Base-by-base conservation (phyloP, 23 tunicate genomes). In the Trididemnum nubilum region DNA sequence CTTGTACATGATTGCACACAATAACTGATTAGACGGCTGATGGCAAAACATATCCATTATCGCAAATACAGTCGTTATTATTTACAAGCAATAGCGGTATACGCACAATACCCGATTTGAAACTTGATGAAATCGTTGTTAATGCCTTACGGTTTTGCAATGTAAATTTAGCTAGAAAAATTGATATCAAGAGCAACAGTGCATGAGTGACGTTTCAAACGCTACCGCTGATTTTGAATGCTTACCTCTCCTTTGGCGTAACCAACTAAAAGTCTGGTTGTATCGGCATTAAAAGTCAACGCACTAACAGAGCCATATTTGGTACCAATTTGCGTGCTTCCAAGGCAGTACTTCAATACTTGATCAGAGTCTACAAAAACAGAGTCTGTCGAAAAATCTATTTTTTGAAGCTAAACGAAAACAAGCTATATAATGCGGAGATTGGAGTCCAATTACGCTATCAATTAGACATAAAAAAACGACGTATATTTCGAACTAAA, bases 181-280 rank as follows among this genome's bases (percentile, higher is more conserved):
- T n/a, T n/a, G n/a, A n/a, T n/a, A n/a, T n/a, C n/a, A n/a, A n/a
- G n/a, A n/a, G n/a, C n/a, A n/a, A n/a, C n/a, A n/a, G n/a, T n/a
- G n/a, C n/a, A n/a, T n/a, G n/a, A n/a, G n/a, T n/a, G n/a, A n/a
- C n/a, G n/a, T n/a, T n/a, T n/a, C n/a, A n/a, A n/a, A n/a, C n/a
- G n/a, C n/a, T n/a, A n/a, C n/a, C n/a, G n/a, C n/a, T n/a, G n/a
- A n/a, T n/a, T n/a, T n/a, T n/a, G n/a, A n/a, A n/a, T n/a, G n/a
- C 88, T 71, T 36, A 89, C 95, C 89, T 93, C 85, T 80, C 98
- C 98, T 75, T 81, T 84, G 0, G 92, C 89, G 69, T 93, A 93
- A 31, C 98, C 98, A 35, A 88, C 89, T 26, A 93, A 77, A 7
- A 93, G 69, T 35, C 98, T 51, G 24, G 92, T 85, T 40, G 71